phyloP scores from a whole-genome alignment of 2,888 invertebrate species.

The Andrena hattorfiana region DNA sequence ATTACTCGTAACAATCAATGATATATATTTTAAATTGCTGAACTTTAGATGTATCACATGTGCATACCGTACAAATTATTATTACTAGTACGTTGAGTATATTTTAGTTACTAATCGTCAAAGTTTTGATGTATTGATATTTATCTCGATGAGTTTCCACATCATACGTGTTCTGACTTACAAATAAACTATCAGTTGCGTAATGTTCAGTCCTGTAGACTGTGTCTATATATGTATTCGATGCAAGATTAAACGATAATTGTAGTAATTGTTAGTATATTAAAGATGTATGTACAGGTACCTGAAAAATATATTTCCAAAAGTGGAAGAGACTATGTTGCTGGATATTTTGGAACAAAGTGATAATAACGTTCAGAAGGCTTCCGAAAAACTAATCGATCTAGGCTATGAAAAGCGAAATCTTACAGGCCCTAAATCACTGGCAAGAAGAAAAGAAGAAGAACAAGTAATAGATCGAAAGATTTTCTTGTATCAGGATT shows the following conservation, averaged over 20 bases:
- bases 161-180: slow-evolving; percentile 21
- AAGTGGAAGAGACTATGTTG: slow-evolving; percentile 95
- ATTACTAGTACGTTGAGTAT: slow-evolving; percentile 25
- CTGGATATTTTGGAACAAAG: slow-evolving; percentile 93
- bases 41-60: slow-evolving; percentile 64
- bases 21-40: slow-evolving; percentile 4
- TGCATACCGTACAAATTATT: slow-evolving; percentile 59
- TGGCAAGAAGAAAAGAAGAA: slow-evolving; percentile 85
- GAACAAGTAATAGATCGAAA: slow-evolving; percentile 65
- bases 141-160: slow-evolving; percentile 24
- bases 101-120: slow-evolving; percentile 25
- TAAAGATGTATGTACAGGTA: slow-evolving; percentile 87
- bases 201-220: slow-evolving; percentile 45
- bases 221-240: slow-evolving; percentile 49
- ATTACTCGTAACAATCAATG: slow-evolving; percentile 4
- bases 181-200: slow-evolving; percentile 29
- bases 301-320: slow-evolving; percentile 95
- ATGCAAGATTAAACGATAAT: not conserved
- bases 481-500: not conserved
- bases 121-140: slow-evolving; percentile 24
- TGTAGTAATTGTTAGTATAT: slow-evolving; percentile 35
- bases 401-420: slow-evolving; percentile 95
- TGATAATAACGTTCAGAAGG: slow-evolving; percentile 96
- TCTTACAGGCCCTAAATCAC: slow-evolving; percentile 86
- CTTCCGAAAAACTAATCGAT: slow-evolving; percentile 92